phyloP scores from a whole-genome alignment of 1,140 invertebrate genomes.

The Monochamus saltuarius region DNA sequence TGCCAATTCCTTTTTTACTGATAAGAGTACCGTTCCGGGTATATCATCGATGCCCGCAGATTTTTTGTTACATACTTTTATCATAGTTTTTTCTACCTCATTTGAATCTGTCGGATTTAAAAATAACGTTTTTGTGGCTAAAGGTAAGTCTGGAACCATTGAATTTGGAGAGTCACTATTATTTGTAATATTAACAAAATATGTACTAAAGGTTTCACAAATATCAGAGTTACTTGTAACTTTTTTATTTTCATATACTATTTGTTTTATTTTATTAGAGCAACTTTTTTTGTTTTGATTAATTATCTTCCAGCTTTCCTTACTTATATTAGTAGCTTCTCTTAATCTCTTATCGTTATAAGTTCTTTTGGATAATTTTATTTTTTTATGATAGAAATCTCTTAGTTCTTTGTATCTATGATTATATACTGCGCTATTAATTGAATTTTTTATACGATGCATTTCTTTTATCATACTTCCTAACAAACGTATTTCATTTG shows the following conservation, averaged over 20 bases:
- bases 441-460: not conserved
- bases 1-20: not conserved
- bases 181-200: not conserved
- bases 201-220: not conserved
- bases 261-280: not conserved
- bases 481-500: not conserved
- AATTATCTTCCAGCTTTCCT: constrained; percentile 6
- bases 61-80: constrained; percentile 1
- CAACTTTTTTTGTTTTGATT: constrained; percentile 1
- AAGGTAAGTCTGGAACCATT: too few relatives aligned
- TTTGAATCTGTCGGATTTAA: constrained; percentile 4
- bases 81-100: constrained; percentile 9
- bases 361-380: not conserved
- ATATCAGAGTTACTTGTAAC: not conserved
- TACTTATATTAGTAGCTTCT: constrained; percentile 2
- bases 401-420: not conserved
- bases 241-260: not conserved
- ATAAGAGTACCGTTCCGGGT: constrained; percentile 1
- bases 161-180: not conserved
- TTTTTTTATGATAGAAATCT: not conserved
- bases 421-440: not conserved
- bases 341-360: not conserved
- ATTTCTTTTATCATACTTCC: too few relatives aligned
- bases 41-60: constrained; percentile 5
- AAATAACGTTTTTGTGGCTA: not conserved